phyloP scores from a whole-genome alignment of 1,140 invertebrate genomes.

The Listronotus oregonensis region DNA sequence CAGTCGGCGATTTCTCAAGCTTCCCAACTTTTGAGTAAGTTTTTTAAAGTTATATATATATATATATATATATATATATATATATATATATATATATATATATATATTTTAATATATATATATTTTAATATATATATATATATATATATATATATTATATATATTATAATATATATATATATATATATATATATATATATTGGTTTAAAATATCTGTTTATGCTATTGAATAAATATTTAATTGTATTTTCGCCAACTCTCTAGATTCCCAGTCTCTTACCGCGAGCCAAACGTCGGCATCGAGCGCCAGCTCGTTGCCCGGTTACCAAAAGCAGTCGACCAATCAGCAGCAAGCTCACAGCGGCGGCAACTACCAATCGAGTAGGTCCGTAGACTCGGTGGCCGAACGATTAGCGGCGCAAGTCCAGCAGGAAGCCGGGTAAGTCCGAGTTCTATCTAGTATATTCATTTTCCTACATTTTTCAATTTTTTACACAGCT shows the following conservation, averaged over 20 bases:
- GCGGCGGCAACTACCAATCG: conserved; percentile 14
- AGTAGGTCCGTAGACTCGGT: conserved; percentile 25
- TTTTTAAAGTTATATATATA: too few relatives aligned
- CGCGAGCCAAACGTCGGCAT: conserved; percentile 16
- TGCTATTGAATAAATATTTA: too few relatives aligned
- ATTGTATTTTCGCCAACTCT: too few relatives aligned
- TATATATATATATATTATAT: too few relatives aligned
- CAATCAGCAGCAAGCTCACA: conserved; percentile 32
- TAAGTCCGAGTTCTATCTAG: not conserved
- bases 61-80: not conserved
- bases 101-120: too few relatives aligned
- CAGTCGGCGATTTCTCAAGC: conserved; percentile 33
- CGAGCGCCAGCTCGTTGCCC: conserved; percentile 34
- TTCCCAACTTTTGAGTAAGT: conserved; percentile 29
- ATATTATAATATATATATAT: too few relatives aligned
- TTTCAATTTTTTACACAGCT: conserved; percentile 8
- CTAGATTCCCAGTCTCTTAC: conserved; percentile 15
- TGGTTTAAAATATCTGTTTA: too few relatives aligned
- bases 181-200: too few relatives aligned
- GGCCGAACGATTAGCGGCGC: conserved; percentile 28
- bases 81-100: not conserved
- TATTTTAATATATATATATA: too few relatives aligned
- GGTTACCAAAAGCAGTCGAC: conserved; percentile 19
- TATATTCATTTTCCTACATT: not conserved
- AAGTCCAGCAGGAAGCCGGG: conserved; percentile 26